Conservation (phyloP, 2,888 invertebrate species). For the Thecophora atra region DNA sequence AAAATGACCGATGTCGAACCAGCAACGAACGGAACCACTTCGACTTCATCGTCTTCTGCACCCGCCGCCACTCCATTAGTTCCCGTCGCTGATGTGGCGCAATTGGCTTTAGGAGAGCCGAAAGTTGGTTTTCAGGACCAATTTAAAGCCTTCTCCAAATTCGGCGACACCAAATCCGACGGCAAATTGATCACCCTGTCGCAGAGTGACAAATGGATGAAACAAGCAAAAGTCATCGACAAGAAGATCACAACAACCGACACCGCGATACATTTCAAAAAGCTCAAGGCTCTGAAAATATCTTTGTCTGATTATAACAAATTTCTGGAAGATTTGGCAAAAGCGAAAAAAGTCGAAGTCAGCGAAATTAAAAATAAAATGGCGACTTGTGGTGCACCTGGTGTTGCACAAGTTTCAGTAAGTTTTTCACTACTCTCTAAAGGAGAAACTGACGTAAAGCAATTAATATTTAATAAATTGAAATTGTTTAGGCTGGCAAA, state of each 20-base stretch:
- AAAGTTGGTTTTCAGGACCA: constrained; percentile 71
- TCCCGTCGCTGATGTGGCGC: constrained; percentile 61
- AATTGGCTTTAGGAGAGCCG: constrained; percentile 62
- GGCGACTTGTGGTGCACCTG: constrained; percentile 82
- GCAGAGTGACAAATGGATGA: constrained; percentile 94
- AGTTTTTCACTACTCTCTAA: background rate
- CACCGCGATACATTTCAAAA: constrained; percentile 89
- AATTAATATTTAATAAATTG: constrained; percentile 7
- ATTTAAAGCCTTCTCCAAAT: constrained; percentile 85
- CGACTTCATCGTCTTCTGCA: too few relatives aligned
- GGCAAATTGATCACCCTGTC: constrained; percentile 87
- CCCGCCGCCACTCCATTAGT: constrained; percentile 49
- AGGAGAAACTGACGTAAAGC: too few relatives aligned
- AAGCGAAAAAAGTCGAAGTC: constrained; percentile 82
- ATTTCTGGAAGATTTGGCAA: constrained; percentile 86
- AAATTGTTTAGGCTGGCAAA: constrained; percentile 60
- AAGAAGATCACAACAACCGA: constrained; percentile 90
- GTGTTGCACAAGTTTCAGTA: constrained; percentile 65
- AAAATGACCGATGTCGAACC: constrained; percentile 55
- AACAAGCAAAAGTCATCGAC: constrained; percentile 85
- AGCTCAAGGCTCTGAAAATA: constrained; percentile 83
- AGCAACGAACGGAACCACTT: constrained; percentile 51
- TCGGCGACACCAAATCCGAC: constrained; percentile 86
- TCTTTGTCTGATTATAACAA: constrained; percentile 81
- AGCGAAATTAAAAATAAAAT: constrained; percentile 83